A percentile compares a stretch with the other conserved stretches of the same genome.
Evolutionary conservation across 2,888 invertebrate species (phyloP).

Genomic region (Melieria picta): DNA sequence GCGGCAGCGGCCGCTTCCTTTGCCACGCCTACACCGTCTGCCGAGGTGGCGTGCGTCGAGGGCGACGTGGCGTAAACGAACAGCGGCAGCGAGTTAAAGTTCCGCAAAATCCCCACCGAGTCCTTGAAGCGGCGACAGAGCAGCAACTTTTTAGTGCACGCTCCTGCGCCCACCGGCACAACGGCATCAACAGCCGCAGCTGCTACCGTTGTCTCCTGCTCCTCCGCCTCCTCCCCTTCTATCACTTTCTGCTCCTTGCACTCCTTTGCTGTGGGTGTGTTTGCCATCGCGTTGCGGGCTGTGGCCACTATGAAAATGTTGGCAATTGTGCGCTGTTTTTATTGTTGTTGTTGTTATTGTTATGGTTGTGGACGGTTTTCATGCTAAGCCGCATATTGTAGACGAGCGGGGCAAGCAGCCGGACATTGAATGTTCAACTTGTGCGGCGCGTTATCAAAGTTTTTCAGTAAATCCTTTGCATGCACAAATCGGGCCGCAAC

Average conservation of each 20-base stretch:
- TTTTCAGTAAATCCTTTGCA: too few relatives aligned
- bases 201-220: constrained; percentile 43
- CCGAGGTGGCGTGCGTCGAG: constrained; percentile 57
- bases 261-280: constrained; percentile 29
- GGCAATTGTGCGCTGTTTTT: too few relatives aligned
- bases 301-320: too few relatives aligned
- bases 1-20: constrained; percentile 45
- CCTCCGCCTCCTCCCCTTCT: neutral
- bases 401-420: too few relatives aligned
- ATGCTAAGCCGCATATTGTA: too few relatives aligned
- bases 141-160: constrained; percentile 54
- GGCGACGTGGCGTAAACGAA: constrained; percentile 61
- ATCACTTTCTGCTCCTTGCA: constrained; percentile 28
- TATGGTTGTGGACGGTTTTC: too few relatives aligned
- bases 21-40: constrained; percentile 60
- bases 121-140: constrained; percentile 61
- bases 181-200: constrained; percentile 40
- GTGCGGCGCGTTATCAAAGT: too few relatives aligned
- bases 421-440: too few relatives aligned
- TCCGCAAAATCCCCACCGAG: constrained; percentile 53
- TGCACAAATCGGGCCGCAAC: too few relatives aligned
- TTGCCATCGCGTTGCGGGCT: neutral
- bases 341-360: too few relatives aligned
- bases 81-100: constrained; percentile 58
- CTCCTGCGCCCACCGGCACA: neutral